Base-by-base conservation (phyloP, 2,797 vertebrate genomes). In the Pipistrellus pipistrellus region DNA sequence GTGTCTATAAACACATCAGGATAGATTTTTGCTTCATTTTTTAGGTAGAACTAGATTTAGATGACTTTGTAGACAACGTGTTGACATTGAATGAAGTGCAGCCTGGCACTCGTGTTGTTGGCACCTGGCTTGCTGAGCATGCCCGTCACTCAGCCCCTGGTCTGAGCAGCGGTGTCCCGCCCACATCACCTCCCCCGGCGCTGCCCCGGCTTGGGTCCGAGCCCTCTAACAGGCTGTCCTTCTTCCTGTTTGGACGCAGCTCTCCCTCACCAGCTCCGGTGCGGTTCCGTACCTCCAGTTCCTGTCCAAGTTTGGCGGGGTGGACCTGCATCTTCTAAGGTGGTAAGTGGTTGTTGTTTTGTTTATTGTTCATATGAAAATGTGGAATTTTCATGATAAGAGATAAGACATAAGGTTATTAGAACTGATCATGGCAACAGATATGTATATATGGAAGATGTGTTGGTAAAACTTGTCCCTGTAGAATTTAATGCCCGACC, bases 221-320 rank as follows among this genome's bases (percentile, higher is more conserved):
- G 0, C 1, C 15, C 35, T 90, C 84, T 41, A 57, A 93, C 32
- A 2, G 15, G 2, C 20, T 38, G 21, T 38, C 20, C 0, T 17
- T 59, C 15, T 90, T 90, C 72, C 4, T 76, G 57, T 69, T 95
- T 84, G 95, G 95, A 95, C 25, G 15, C 15, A 98, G 98, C 94
- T 97, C 94, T 97, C 97, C 11, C 95, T 97, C 88, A 97, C n/a
- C 48, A 78, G 72, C 53, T 81, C 96, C 25, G 97, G 96, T 20
- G 71, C 94, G 0, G 81, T 98, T 14, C 97, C 97, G 0, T 98
- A 97, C 94, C 80, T 97, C 66, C 95, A 96, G 20, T 98, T 98
- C 85, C 94, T 98, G 87, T 96, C 92, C 76, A 96, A 88, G 75
- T 98, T 98, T 78, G 92, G 97, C 6, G 66, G 94, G 75, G 53